A percentile compares a stretch with the other conserved stretches of the same genome.
phyloP scores from a whole-genome alignment of 2,888 invertebrate genomes.

The Pterostichus madidus region DNA sequence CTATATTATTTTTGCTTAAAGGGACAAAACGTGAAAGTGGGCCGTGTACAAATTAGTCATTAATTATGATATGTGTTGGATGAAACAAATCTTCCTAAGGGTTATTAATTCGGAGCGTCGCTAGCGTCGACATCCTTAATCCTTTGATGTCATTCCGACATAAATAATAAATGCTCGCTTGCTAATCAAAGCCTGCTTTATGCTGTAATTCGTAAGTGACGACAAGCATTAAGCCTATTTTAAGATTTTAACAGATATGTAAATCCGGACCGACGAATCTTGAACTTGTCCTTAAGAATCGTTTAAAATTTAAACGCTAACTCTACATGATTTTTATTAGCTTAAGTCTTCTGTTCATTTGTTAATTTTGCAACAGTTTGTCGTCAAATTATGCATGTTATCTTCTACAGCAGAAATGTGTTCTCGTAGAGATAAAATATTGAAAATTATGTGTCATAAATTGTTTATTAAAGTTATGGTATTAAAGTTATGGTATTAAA shows the following conservation, averaged over 20 bases:
- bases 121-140: not conserved
- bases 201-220: slow-evolving; percentile 19
- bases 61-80: not conserved
- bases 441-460: slow-evolving; percentile 12
- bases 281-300: not conserved
- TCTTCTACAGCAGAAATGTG: too few species aligned
- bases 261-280: not conserved
- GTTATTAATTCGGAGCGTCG: slow-evolving; percentile 1
- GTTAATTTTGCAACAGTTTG: not conserved
- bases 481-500: slow-evolving; percentile 5
- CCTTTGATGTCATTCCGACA: slow-evolving; percentile 29
- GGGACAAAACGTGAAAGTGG: too few species aligned
- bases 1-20: too few species aligned
- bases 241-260: slow-evolving; percentile 32
- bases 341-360: too few species aligned
- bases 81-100: not conserved
- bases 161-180: slow-evolving; percentile 13
- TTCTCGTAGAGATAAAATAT: not conserved
- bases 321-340: slow-evolving; percentile 2
- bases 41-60: not conserved
- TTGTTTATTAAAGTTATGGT: slow-evolving; percentile 7
- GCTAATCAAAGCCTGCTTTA: slow-evolving; percentile 21
- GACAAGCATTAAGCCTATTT: slow-evolving; percentile 31
- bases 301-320: slow-evolving; percentile 1
- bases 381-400: too few species aligned